Conservation (phyloP, 1,140 invertebrate species). For the Spodoptera litura region DNA sequence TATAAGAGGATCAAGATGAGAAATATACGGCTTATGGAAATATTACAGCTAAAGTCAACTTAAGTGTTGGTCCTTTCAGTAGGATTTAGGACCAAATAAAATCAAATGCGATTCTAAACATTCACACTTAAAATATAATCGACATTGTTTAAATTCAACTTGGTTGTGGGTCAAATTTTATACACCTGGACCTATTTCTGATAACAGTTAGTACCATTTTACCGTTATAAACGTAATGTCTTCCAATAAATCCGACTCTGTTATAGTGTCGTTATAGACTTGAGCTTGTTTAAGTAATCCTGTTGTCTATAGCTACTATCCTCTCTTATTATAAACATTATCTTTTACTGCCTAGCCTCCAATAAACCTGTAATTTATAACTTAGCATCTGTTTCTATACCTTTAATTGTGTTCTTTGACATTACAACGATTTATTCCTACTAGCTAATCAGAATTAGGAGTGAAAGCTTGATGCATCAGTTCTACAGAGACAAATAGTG, state of each 20-base stretch:
- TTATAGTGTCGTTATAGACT: constrained; percentile 30
- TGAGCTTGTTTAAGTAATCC: neutral
- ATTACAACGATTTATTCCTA: constrained; percentile 4
- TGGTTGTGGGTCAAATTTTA: neutral
- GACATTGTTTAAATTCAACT: neutral
- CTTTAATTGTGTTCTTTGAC: constrained; percentile 25
- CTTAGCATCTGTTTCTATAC: neutral
- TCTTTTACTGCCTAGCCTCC: constrained; percentile 11
- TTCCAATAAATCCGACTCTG: constrained; percentile 20
- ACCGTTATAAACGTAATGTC: constrained; percentile 14
- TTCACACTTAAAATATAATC: neutral
- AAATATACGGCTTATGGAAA: neutral
- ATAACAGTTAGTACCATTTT: neutral
- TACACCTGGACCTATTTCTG: neutral
- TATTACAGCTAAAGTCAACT: neutral
- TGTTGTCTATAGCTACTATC: constrained; percentile 5
- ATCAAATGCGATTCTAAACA: neutral
- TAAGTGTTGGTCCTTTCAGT: neutral
- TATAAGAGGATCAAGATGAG: constrained; percentile 1
- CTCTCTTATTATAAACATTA: neutral
- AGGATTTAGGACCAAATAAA: neutral
- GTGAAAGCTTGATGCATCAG: constrained; percentile 5
- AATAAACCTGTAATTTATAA: constrained; percentile 17
- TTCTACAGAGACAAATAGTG: neutral
- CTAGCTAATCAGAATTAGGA: neutral